Percentiles rank a stretch among this genome's conserved stretches.
Evolutionary conservation across 2,797 vertebrate genomes (phyloP).

Genomic region (Labroides dimidiatus): DNA sequence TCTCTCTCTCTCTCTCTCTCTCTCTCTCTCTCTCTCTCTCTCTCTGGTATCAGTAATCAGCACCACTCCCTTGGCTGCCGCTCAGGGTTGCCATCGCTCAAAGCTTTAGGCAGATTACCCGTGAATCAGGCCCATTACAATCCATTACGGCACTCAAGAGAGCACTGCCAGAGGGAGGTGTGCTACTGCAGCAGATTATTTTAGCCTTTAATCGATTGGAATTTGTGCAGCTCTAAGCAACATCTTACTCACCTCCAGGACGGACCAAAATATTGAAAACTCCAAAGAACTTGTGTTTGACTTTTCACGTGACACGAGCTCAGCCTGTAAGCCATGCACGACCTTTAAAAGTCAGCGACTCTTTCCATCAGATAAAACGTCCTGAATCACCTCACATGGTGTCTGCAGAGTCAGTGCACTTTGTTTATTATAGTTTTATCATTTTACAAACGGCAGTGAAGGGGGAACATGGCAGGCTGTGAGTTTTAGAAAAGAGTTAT

Average conservation of each 20-base stretch:
- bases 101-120: conserved; percentile 67
- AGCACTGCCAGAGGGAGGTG: conserved; percentile 38
- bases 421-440: background rate
- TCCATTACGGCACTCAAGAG: conserved; percentile 60
- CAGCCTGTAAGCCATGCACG: background rate
- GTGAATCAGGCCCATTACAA: conserved; percentile 61
- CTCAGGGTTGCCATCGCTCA: conserved; percentile 49
- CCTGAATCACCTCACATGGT: background rate
- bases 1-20: background rate
- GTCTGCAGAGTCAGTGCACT: background rate
- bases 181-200: conserved; percentile 55
- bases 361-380: background rate
- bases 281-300: conserved; percentile 7
- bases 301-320: conserved; percentile 6
- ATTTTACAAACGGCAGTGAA: background rate
- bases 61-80: conserved; percentile 53
- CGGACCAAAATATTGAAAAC: conserved; percentile 29
- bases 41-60: conserved; percentile 47
- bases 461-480: background rate
- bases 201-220: conserved; percentile 54
- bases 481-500: background rate
- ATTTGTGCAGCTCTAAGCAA: conserved; percentile 47
- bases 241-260: conserved; percentile 27
- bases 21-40: background rate
- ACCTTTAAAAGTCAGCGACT: background rate